Evolutionary conservation across 2,113 vertebrate species (phyloP), one percentile per base, ranked within the genome.

Genomic region (Arvicanthis niloticus): DNA sequence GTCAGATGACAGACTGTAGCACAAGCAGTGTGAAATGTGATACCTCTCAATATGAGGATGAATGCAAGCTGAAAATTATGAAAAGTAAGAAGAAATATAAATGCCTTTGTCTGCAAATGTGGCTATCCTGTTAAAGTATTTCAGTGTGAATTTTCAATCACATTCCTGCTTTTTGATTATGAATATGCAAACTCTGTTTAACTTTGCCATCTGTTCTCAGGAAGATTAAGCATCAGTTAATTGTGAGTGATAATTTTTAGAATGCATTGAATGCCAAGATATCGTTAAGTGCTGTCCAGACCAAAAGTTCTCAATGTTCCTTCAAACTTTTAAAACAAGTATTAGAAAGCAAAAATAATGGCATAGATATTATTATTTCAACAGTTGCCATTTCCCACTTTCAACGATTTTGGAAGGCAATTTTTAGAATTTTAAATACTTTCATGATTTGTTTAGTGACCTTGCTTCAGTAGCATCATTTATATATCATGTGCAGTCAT

Each of bases 161-260:
- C 51, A 96, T 94, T 3, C 12, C 53, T 87, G 1, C 58, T 89
- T 78, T 92, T 75, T 60, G 9, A 92, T 93, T 86, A 42, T 56
- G 86, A 90, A 91, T 90, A 87, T 89, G 17, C 88, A 95, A 91
- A 91, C 92, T 21, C 70, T 94, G 58, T 96, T 98, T 93, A 94
- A 92, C 89, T 96, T 93, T 94, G 37, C 93, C 97, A 97, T 97
- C 95, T 97, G 97, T 97, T 96, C 93, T 94, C 42, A 94, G 31
- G 81, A 96, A 1, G 26, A 96, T 96, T 96, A 94, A 89, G 37
- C 86, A 86, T 95, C 97, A 96, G 90, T 97, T 96, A 97, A 96
- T 97, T 92, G 67, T 93, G 85, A 34, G 37, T 78, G 95, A 96
- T 92, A 92, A 92, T 96, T 98, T 97, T 97, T 95, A 96, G 76